A percentile compares a stretch with the other conserved stretches of the same genome.
phyloP scores from a whole-genome alignment of 2,797 vertebrate species.

The Nasua narica region DNA sequence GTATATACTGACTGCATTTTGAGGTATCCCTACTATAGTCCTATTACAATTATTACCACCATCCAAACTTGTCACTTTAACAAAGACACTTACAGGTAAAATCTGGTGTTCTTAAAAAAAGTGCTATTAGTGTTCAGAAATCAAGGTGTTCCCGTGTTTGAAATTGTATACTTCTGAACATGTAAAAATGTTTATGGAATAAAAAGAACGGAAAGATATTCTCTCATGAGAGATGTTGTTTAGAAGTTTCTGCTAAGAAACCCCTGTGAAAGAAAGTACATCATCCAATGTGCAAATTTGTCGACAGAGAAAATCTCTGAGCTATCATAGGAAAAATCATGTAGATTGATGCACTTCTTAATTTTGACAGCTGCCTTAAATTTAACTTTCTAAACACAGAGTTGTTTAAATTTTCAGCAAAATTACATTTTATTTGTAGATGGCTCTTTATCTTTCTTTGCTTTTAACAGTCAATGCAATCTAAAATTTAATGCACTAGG shows the following conservation, averaged over 20 bases:
- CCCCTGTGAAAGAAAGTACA: background rate
- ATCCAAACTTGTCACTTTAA: background rate
- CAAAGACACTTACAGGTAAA: background rate
- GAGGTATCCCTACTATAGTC: background rate
- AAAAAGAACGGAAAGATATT: background rate
- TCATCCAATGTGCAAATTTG: background rate
- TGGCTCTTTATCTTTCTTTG: background rate
- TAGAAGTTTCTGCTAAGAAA: constrained; percentile 12
- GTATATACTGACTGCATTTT: background rate
- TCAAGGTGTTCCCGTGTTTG: background rate
- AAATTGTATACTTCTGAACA: background rate
- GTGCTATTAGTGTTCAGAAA: background rate
- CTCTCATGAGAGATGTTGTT: background rate
- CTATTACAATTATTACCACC: background rate
- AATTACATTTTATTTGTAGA: background rate
- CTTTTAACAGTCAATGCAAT: background rate
- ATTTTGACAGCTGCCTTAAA: background rate
- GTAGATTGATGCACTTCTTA: background rate
- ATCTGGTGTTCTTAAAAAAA: background rate
- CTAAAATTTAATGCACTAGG: background rate
- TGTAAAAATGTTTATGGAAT: background rate
- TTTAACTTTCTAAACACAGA: background rate
- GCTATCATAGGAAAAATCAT: background rate
- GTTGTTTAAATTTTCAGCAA: background rate
- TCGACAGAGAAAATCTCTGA: background rate